Evolutionary conservation across 2,797 vertebrate species (phyloP).

Genomic region (Saxicola maurus): DNA sequence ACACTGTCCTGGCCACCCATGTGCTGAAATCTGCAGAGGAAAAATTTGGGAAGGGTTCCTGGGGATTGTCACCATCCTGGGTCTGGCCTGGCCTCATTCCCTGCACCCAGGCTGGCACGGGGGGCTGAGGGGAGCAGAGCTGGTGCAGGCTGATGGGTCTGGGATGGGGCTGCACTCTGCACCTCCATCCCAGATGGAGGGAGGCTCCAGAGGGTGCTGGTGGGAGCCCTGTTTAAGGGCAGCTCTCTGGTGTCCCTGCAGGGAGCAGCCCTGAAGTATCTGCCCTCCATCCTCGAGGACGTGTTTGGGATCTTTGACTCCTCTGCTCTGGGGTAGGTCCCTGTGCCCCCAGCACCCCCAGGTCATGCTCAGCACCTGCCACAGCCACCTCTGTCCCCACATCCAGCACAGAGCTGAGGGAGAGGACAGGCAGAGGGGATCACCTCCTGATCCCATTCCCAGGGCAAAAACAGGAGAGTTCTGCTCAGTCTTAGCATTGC

Average conservation of each 20-base stretch:
- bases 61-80: neutral
- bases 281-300: slow-evolving; percentile 51
- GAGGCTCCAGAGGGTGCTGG: neutral
- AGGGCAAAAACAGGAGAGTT: neutral
- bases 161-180: neutral
- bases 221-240: neutral
- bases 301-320: slow-evolving; percentile 37
- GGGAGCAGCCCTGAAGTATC: slow-evolving; percentile 59
- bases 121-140: neutral
- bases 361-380: fast-evolving
- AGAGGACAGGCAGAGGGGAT: fast-evolving
- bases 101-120: neutral
- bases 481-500: neutral
- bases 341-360: fast-evolving
- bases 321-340: slow-evolving; percentile 16
- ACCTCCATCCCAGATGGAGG: no score
- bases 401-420: neutral
- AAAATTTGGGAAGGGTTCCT: neutral
- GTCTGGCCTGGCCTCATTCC: neutral
- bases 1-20: fast-evolving
- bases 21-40: neutral
- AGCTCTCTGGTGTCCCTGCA: neutral
- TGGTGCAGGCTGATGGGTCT: neutral
- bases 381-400: fast-evolving
- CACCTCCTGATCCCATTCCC: neutral